Evolutionary conservation across 92 coral and sea anemone genomes (phyloP), one percentile per base, ranked within the genome.

Genomic region (Zoanthus solanderi): DNA sequence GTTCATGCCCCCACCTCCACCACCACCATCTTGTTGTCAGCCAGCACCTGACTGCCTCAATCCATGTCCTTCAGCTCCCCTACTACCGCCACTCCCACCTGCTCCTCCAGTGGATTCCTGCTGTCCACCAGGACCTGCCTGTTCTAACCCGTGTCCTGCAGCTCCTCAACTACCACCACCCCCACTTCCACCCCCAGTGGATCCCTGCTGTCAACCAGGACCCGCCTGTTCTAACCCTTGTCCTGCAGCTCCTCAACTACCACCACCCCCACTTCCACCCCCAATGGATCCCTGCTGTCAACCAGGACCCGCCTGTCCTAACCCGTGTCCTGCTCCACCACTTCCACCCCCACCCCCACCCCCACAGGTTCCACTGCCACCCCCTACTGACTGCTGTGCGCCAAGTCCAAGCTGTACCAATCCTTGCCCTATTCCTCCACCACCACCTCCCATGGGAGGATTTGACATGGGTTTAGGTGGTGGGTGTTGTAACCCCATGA

Each of bases 401-500:
- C 92, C 94, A 6, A 88, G 96, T 8, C 96, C 96, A 12, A 28
- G 86, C 29, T 93, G 96, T 74, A 16, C n/a, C 45, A 91, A 93
- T 76, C 96, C 96, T 12, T 93, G 96, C 69, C 58, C 75, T 30
- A 73, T 86, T 83, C 88, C 83, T 18, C 79, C 88, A 75, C 83
- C 93, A 5, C 92, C 90, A 37, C 88, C 87, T 72, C 72, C 88
- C 44, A 74, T 90, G 84, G 83, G 83, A 56, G 83, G 83, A 8
- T 78, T 31, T 58, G 83, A 34, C 53, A 90, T 78, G 92, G 85
- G 75, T 31, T 44, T 88, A 46, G 90, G 90, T 47, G 90, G 90
- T 60, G 93, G 91, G 48, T 95, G 98, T 63, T 95, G 98, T 71
- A 93, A 95, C 54, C 96, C 98, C 54, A 53, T 80, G 37, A 42